Base-by-base conservation (phyloP, 2,797 vertebrate species). In the Leptodactylus fallax region DNA sequence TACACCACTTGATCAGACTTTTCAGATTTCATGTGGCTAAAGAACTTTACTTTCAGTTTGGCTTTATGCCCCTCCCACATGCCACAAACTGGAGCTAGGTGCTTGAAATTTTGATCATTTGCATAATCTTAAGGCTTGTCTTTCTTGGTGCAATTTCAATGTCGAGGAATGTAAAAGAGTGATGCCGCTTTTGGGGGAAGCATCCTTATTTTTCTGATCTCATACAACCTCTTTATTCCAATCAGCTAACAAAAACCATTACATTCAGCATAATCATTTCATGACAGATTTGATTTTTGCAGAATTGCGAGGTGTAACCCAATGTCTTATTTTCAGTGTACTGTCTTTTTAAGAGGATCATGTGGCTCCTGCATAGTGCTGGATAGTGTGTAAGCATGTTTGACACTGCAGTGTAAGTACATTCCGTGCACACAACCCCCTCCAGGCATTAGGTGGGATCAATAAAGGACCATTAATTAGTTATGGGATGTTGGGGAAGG, bases 391-490 rank as follows among this genome's bases (percentile, higher is more conserved):
- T 49, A 85, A 77, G 83, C 56, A 63, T 76, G 83, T 77, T 36
- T 63, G 58, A 77, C 83, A 63, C 56, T 85, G 83, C 83, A 85
- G 83, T 87, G 79, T 53, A 87, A 87, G 72, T 86, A 83, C 81
- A 85, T 85, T 86, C 61, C 51, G 71, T 83, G 61, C 69, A 85
- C 85, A 78, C 79, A 86, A 53, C 72, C 84, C 88, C 78, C 71
- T 83, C 61, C 85, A 78, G 78, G 84, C 79, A 85, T 85, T 89
- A 65, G 79, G 84, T 80, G 72, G 84, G 79, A 89, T 89, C 88
- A 86, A 89, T 89, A 89, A 55, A 12, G 61, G 51, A 61, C 79
- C 85, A 83, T 89, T 89, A 89, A 89, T 89, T 86, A 86, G 88
- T 86, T 86, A 89, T 89, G 84, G 87, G 87, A 78, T 89, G 67